Conservation (phyloP, 1,140 invertebrate species). For the Trachymyrmex septentrionalis region DNA sequence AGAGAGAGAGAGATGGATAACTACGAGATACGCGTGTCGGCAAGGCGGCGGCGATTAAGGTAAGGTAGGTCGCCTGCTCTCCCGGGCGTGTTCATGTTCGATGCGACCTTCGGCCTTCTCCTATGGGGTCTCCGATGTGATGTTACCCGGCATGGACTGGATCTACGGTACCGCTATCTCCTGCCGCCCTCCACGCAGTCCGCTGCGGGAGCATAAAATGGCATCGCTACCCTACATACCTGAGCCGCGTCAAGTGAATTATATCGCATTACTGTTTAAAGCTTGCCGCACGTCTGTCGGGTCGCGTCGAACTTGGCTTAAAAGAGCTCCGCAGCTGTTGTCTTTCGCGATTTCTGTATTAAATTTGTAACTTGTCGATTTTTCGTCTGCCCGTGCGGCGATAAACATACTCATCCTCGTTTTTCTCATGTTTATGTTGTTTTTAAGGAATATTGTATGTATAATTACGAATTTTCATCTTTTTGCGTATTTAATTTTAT, state of each 20-base stretch:
- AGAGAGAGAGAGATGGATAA: slow-evolving; percentile 57
- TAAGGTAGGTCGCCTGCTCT: slow-evolving; percentile 73
- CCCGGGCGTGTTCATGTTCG: slow-evolving; percentile 79
- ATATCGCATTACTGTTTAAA: background rate
- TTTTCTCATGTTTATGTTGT: background rate
- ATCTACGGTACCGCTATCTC: slow-evolving; percentile 77
- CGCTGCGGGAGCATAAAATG: slow-evolving; percentile 69
- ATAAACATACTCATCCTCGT: too few relatives aligned
- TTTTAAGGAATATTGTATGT: background rate
- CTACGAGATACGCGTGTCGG: slow-evolving; percentile 69
- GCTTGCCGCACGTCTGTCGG: background rate
- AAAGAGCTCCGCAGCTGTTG: background rate
- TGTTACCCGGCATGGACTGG: slow-evolving; percentile 71
- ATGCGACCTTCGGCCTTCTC: slow-evolving; percentile 78
- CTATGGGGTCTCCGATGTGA: slow-evolving; percentile 68
- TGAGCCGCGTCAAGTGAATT: slow-evolving; percentile 21
- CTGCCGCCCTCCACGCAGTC: slow-evolving; percentile 30
- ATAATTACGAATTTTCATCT: background rate
- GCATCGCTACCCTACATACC: slow-evolving; percentile 80
- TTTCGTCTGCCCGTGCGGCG: background rate
- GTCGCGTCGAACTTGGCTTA: background rate
- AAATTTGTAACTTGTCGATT: background rate
- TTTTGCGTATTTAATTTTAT: background rate
- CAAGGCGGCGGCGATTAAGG: slow-evolving; percentile 53
- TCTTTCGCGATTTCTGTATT: too few relatives aligned